Base-by-base conservation (phyloP, 64 coral and sea anemone species). In the Dendronephthya gigantea region DNA sequence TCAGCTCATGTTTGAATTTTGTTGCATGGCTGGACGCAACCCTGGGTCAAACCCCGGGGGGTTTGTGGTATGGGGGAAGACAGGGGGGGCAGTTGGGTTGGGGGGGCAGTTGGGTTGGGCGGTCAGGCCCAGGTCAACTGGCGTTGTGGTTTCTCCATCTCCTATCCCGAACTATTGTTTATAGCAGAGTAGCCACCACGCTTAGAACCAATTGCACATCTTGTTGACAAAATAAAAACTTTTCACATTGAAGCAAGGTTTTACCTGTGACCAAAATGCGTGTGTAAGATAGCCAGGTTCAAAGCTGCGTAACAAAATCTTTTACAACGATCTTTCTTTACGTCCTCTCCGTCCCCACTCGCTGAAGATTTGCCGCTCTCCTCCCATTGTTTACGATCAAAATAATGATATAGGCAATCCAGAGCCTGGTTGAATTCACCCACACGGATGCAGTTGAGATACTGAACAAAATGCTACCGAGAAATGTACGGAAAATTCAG, bases 291-390 rank as follows among this genome's bases (percentile, higher is more conserved):
- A 32, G 89, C 94, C 30, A 97, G 84, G 82, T 91, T 97, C 48
- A 97, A 55, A 84, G 94, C 94, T 72, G 94, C 94, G 89, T 97
- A 97, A 89, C 94, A 86, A 70, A 97, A 97, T 66, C 94, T 88
- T 39, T 90, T 83, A 40, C 94, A 93, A 27, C 86, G 88, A 50
- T 97, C 94, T 59, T 90, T 87, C 72, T 93, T 90, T n/a, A 40
- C 48, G 17, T 91, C 94, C 29, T 91, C 90, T 36, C 65, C 23
- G 23, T 48, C 79, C 69, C 23, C 23, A 35, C 84, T 92, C 35
- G 75, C 17, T 45, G 40, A 22, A 22, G 68, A 9, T 9, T 69
- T 34, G 29, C 81, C 81, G 9, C 50, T 39, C 22, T 83, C 82
- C 13, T 92, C 70, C 94, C 94, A 93, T 22, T 97, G 91, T 79